Evolutionary conservation across 2,797 vertebrate genomes (phyloP).

Genomic region (Acanthornis magna): DNA sequence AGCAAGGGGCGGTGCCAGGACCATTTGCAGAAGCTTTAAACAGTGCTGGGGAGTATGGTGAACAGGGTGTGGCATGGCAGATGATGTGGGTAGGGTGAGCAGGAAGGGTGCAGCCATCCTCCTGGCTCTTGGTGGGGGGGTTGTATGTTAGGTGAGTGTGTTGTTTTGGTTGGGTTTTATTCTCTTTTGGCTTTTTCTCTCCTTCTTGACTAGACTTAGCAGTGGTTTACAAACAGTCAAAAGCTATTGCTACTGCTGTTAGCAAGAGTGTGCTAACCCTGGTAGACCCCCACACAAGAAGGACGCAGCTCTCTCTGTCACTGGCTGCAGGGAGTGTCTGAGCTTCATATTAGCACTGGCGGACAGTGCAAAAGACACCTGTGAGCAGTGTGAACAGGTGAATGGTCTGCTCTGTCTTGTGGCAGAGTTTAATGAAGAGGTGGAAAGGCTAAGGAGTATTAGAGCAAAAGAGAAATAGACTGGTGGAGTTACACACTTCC

Average conservation of each 20-base stretch:
- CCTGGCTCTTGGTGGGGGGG: neutral
- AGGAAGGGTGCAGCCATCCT: neutral
- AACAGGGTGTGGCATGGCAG: neutral
- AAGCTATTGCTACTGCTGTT: neutral
- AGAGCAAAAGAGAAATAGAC: neutral
- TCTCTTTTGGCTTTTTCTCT: neutral
- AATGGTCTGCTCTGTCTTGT: neutral
- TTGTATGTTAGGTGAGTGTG: neutral
- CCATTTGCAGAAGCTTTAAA: neutral
- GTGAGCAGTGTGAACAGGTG: rapidly evolving
- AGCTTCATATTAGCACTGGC: neutral
- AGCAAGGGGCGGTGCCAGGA: neutral
- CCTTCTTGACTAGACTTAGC: neutral
- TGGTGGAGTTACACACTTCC: neutral
- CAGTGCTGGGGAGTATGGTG: too few species aligned
- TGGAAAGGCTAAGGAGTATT: neutral
- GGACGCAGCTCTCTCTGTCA: neutral
- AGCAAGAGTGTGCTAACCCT: neutral
- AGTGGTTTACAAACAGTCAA: neutral
- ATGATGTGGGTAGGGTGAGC: rapidly evolving
- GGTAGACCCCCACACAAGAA: neutral
- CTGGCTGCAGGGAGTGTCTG: neutral
- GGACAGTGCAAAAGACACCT: neutral
- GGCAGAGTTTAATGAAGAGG: neutral
- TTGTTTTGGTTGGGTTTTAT: neutral